A percentile compares a stretch with the other conserved stretches of the same genome.
phyloP scores from a whole-genome alignment of 2,888 invertebrate species.

The Melinopterus prodromus region DNA sequence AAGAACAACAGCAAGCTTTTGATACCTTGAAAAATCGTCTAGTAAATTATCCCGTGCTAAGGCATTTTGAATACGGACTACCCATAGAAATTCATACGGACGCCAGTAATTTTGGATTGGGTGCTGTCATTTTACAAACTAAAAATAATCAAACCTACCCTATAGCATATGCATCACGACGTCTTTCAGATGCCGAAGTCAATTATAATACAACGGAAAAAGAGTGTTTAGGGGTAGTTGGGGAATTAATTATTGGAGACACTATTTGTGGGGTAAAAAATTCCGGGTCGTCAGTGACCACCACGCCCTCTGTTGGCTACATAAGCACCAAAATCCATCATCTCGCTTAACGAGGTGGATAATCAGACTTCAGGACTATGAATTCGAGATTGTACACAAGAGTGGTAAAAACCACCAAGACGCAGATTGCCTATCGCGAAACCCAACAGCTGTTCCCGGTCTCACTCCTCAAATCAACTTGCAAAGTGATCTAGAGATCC shows the following conservation, averaged over 20 bases:
- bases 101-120: not conserved
- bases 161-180: not conserved
- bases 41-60: not conserved
- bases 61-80: not conserved
- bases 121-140: not conserved
- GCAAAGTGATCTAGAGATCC: not conserved
- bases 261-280: constrained; percentile 25
- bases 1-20: not conserved
- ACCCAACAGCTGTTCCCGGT: not conserved
- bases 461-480: not conserved
- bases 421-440: constrained; percentile 29
- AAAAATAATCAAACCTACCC: not conserved
- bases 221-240: constrained; percentile 51
- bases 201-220: constrained; percentile 55
- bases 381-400: constrained; percentile 36
- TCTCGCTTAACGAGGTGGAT: constrained; percentile 37
- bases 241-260: constrained; percentile 35
- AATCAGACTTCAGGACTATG: constrained; percentile 38
- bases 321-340: constrained; percentile 25
- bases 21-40: not conserved
- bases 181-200: constrained; percentile 41
- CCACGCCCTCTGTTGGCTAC: constrained; percentile 34
- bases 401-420: constrained; percentile 30
- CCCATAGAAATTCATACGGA: not conserved
- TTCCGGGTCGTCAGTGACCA: constrained; percentile 31